phyloP scores from a whole-genome alignment of 2,888 invertebrate species.

The Flabesymbios commensalis region DNA sequence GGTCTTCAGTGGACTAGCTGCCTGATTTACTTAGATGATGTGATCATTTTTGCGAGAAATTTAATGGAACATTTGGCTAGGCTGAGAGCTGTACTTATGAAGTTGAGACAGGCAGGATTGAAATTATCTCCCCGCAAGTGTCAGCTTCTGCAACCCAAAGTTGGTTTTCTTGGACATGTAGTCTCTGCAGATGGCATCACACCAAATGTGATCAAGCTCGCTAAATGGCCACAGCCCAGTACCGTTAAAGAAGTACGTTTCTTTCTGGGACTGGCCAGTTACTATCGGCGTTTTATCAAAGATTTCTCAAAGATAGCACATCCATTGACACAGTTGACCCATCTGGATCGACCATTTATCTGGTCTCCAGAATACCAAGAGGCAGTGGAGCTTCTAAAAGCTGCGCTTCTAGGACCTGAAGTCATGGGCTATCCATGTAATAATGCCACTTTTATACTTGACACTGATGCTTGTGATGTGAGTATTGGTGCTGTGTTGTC shows the following conservation, averaged over 20 bases:
- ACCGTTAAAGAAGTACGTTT: background rate
- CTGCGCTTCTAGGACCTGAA: conserved; percentile 11
- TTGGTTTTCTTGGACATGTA: conserved; percentile 16
- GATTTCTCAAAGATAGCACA: conserved; percentile 10
- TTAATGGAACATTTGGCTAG: conserved; percentile 1
- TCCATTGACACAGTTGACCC: conserved; percentile 7
- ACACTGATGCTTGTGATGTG: conserved; percentile 24
- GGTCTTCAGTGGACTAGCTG: background rate
- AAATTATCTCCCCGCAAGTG: conserved; percentile 6
- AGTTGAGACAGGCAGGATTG: background rate
- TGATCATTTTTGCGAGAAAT: conserved; percentile 13
- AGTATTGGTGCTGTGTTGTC: conserved; percentile 18
- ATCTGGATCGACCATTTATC: background rate
- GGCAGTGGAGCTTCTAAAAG: conserved; percentile 19
- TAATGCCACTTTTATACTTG: conserved; percentile 19
- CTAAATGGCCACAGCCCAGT: conserved; percentile 10
- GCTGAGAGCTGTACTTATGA: background rate
- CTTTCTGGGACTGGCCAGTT: conserved; percentile 10
- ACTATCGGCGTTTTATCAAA: conserved; percentile 10
- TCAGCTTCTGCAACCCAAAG: conserved; percentile 6
- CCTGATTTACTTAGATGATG: conserved; percentile 18
- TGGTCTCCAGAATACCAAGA: conserved; percentile 1
- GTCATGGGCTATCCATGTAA: conserved; percentile 15
- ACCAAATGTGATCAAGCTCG: conserved; percentile 12
- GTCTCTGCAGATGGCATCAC: conserved; percentile 10